Evolutionary conservation across 2,888 invertebrate genomes (phyloP), one percentile per base, ranked within the genome.

Genomic region (Philopedon plagiatum): DNA sequence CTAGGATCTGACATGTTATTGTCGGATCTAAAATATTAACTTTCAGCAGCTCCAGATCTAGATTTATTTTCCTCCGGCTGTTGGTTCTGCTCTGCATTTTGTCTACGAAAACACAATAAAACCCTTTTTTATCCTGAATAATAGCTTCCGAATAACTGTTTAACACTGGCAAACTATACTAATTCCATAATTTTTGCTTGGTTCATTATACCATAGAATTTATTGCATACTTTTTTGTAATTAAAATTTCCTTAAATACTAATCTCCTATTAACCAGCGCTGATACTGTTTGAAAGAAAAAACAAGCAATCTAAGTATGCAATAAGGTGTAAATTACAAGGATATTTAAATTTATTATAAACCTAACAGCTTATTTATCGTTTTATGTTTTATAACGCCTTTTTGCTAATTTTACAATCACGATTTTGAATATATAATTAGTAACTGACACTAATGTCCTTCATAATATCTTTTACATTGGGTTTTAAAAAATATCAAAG

Each of bases 391-490:
- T 34, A 13, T 8, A 51, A 63, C 51, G 54, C 54, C 51, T 54
- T 63, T 63, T 63, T 54, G 63, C 63, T 63, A 63, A 63, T 51
- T 51, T 51, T 34, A 39, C 15, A 63, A 54, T 63, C 63, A 63
- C 63, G 54, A 46, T 54, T 51, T 49, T 51, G 54, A 49, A 63
- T 63, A 39, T 8, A 13, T 63, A 63, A 63, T 29, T 37, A 32
- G 63, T 39, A 46, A 63, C 18, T 23, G 32, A 39, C 26, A 46
- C 1, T 8, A 18, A 23, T 32, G 29, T 60, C 60, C 44, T 44
- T 44, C 44, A 44, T 23, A n/a, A 26, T 26, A 49, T 49, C 5
- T 49, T 23, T 49, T 49, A 49, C 13, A 26, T 21, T 9, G 19
- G 5, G 21, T 2, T 11, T 11, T 11, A 37, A 37, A 37, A 37